Evolutionary conservation across 1,140 invertebrate genomes (phyloP).

Genomic region (Megathymus violae): DNA sequence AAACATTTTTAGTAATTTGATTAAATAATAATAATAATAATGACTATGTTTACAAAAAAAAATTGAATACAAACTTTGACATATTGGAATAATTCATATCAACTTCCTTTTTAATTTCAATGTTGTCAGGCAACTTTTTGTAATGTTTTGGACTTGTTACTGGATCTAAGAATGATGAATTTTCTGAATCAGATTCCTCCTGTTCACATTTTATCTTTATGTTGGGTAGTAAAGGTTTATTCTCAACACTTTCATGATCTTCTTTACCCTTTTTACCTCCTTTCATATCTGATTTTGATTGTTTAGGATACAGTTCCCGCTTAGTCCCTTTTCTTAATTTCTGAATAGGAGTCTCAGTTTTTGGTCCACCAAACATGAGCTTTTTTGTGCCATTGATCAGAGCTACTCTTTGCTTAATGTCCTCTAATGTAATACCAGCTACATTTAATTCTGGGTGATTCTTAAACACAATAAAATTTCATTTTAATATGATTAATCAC

Average conservation of each 20-base stretch:
- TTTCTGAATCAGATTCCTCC: conserved; percentile 73
- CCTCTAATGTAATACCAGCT: conserved; percentile 74
- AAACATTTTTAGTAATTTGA: conserved; percentile 15
- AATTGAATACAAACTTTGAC: conserved; percentile 48
- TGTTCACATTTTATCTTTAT: conserved; percentile 77
- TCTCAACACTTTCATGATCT: conserved; percentile 60
- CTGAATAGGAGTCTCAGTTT: conserved; percentile 60
- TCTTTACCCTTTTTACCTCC: conserved; percentile 62
- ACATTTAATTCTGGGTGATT: conserved; percentile 77
- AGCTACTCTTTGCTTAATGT: conserved; percentile 75
- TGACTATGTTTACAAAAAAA: too few relatives aligned
- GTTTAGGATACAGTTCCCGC: conserved; percentile 56
- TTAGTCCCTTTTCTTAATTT: conserved; percentile 63
- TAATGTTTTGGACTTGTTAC: conserved; percentile 59
- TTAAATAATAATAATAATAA: conserved; percentile 15
- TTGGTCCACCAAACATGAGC: conserved; percentile 75
- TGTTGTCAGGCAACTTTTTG: conserved; percentile 56
- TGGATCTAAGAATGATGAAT: conserved; percentile 66
- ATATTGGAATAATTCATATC: conserved; percentile 58
- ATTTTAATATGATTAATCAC: too few relatives aligned
- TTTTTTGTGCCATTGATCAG: conserved; percentile 74
- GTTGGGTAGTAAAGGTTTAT: conserved; percentile 68
- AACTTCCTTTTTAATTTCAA: conserved; percentile 70
- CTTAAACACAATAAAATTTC: too few relatives aligned
- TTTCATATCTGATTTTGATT: conserved; percentile 50